Base-by-base conservation (phyloP, 1,140 invertebrate species). In the Sarcophaga bullata region DNA sequence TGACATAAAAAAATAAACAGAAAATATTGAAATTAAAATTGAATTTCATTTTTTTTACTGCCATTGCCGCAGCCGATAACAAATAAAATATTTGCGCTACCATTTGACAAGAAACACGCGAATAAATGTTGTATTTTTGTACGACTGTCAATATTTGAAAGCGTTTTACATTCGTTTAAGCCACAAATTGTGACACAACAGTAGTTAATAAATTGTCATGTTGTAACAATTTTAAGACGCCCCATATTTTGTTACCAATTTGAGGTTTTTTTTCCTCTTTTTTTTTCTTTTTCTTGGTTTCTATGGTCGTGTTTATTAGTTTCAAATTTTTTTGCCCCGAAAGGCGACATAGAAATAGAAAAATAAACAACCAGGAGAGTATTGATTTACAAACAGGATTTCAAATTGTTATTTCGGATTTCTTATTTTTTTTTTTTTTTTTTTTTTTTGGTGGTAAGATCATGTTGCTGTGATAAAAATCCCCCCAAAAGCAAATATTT, bases 131-230 rank as follows among this genome's bases (percentile, higher is more conserved):
- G 25, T 37, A 37, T 37, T 37, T 2, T 37, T 37, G 25, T 58
- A 13, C n/a, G 6, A 13, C 54, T 58, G 54, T 58, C 54, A 58
- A 58, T 58, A 58, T 13, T 58, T 58, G 54, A 58, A 58, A 58
- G 15, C 19, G 62, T 68, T 68, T n/a, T 68, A 68, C 62, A 68
- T 68, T 68, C 17, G 19, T 68, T 68, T 68, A 37, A 68, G 9
- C 62, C 62, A 68, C 62, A 68, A 68, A 68, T 68, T 68, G 62
- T 68, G 62, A 68, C 62, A 68, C 62, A 68, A 68, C 62, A 68
- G 62, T 68, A 68, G 62, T 68, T 68, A 68, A 68, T 68, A 68
- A 68, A 68, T 68, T 68, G 62, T 68, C 62, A 68, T 68, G 62
- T 68, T 68, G 62, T 68, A 68, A 68, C 62, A 9, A 8, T 68